Evolutionary conservation across 1,140 invertebrate genomes (phyloP).

Genomic region (Varroa destructor): DNA sequence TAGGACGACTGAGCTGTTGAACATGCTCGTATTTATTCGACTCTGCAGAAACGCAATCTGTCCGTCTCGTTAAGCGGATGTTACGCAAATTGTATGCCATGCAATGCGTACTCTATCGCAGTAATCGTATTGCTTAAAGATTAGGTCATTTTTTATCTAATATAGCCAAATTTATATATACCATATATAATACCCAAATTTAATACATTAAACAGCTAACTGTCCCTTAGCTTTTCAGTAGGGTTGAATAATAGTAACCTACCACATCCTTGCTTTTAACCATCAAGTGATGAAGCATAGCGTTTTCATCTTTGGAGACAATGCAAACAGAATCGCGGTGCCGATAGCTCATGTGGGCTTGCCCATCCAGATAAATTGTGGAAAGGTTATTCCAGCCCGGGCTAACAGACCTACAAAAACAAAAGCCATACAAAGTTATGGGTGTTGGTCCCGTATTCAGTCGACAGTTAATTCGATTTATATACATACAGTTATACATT

Average conservation of each 20-base stretch:
- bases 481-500: not conserved
- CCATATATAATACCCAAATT: no score
- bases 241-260: not conserved
- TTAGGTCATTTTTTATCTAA: no score
- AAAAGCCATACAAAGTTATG: not conserved
- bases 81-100: no score
- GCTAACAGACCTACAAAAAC: slow-evolving; percentile 6
- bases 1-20: no score
- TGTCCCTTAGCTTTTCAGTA: no score
- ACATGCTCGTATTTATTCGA: no score
- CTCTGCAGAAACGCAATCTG: no score
- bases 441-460: not conserved
- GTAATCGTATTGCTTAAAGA: no score
- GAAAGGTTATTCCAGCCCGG: slow-evolving; percentile 22
- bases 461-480: not conserved
- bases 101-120: no score
- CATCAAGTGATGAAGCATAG: slow-evolving; percentile 7
- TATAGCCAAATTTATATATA: no score
- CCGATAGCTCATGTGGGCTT: slow-evolving; percentile 4
- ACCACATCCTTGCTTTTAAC: slow-evolving; percentile 24
- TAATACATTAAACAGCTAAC: no score
- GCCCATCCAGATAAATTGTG: not conserved
- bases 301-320: slow-evolving; percentile 25
- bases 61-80: no score
- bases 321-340: slow-evolving; percentile 20